These are phyloP conservation scores for Cherax quadricarinatus DNA, from an alignment of 1,140 invertebrate species.

Conservation along the genomic window DNA sequence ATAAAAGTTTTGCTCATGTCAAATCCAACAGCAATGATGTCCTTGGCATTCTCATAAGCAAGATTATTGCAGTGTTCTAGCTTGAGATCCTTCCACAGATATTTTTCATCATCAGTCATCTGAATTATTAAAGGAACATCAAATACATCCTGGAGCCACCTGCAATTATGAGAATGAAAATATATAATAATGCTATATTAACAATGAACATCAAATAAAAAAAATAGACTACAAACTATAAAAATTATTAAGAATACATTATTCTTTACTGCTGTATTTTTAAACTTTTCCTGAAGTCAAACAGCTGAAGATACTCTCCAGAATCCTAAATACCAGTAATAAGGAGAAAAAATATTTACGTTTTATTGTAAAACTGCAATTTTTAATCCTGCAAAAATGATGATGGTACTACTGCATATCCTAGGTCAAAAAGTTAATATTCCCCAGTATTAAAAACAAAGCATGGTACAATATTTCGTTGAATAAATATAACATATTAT, in stretches of 20 bases:
- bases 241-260: neutral
- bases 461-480: no score
- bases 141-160: conserved; percentile 98
- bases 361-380: no score
- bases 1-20: conserved; percentile 97
- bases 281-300: no score
- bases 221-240: neutral
- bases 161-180: conserved; percentile 76
- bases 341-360: no score
- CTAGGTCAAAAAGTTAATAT: no score
- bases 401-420: no score
- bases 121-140: conserved; percentile 97
- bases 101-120: conserved; percentile 99
- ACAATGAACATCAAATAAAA: neutral
- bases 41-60: conserved; percentile 95
- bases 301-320: no score
- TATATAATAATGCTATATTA: neutral
- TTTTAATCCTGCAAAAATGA: no score
- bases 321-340: no score
- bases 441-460: no score
- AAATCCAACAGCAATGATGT: conserved; percentile 99
- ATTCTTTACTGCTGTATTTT: no score
- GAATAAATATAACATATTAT: no score
- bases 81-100: conserved; percentile 96
- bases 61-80: conserved; percentile 92